Evolutionary conservation across 2,888 invertebrate genomes (phyloP), one percentile per base, ranked within the genome.

Genomic region (Hypomecis punctinalis): DNA sequence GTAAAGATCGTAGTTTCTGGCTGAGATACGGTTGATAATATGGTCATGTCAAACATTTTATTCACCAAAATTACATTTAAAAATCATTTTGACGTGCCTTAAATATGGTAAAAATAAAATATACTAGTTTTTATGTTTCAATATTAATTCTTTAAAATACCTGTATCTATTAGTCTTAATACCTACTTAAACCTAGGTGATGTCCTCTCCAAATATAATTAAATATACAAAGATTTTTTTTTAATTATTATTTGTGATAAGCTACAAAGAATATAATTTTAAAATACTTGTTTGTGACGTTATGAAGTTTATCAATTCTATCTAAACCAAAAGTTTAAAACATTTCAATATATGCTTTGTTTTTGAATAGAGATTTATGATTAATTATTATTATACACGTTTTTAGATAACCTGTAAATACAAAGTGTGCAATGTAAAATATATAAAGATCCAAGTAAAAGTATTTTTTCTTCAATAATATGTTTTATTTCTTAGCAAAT

Each of bases 341-440:
- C 10, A 47, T 5, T 39, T 47, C 47, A 40, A 8, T n/a, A 33
- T 8, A 23, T 48, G 47, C 33, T 47, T 56, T 52, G 33, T 10
- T 23, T 51, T 11, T 9, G 2, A 5, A 23, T 23, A n/a, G 11
- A 11, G 23, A 23, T 13, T 46, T 46, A 11, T 23, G 7, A 33
- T 33, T 47, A 10, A 10, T 35, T 35, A 10, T 5, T 47, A 9
- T 9, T 33, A 9, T 47, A 33, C 35, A 33, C 5, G n/a, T 53
- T 53, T 56, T 33, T 33, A 58, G 70, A 73, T 37, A 37, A 51
- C 72, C 65, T 73, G 66, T 73, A 23, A 23, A 23, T 23, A 23
- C 61, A 74, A 63, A 73, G 70, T 73, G 52, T 69, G 70, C 68
- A 69, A 75, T 67, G 67, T 74, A 37, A 75, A 68, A 66, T 73